A percentile compares a stretch with the other conserved stretches of the same genome.
Evolutionary conservation across 2,797 vertebrate species (phyloP).

Genomic region (Capromys pilorides): DNA sequence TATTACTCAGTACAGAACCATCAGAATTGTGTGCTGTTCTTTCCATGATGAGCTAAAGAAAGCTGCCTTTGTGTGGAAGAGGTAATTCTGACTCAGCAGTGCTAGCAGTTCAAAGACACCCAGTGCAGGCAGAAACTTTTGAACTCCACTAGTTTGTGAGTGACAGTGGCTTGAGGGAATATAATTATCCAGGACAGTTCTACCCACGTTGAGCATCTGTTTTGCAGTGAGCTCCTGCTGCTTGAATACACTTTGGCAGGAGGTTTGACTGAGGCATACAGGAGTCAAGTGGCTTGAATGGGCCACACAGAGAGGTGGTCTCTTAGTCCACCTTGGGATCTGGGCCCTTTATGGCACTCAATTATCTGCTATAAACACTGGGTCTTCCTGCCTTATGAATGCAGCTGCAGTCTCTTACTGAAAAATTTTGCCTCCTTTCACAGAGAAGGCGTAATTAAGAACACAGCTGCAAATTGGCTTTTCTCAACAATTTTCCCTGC

Average conservation of each 20-base stretch:
- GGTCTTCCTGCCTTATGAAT: constrained; percentile 67
- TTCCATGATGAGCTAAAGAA: background rate
- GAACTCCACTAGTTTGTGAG: constrained; percentile 56
- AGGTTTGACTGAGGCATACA: constrained; percentile 27
- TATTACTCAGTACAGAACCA: background rate
- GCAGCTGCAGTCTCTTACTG: constrained; percentile 74
- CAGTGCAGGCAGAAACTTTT: constrained; percentile 59
- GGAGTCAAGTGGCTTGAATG: constrained; percentile 51
- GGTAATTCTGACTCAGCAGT: background rate
- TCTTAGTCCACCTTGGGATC: constrained; percentile 5
- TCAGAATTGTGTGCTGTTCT: background rate
- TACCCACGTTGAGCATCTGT: constrained; percentile 34
- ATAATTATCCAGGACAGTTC: constrained; percentile 63
- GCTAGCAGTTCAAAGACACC: background rate
- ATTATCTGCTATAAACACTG: constrained; percentile 63
- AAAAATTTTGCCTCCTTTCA: constrained; percentile 68
- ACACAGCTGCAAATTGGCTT: constrained; percentile 79
- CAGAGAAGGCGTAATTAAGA: constrained; percentile 80
- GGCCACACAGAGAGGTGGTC: background rate
- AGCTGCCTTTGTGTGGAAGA: background rate
- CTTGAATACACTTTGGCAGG: constrained; percentile 39
- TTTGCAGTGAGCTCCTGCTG: constrained; percentile 45
- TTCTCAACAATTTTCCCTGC: constrained; percentile 80
- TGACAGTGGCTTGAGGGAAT: constrained; percentile 55
- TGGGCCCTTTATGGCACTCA: constrained; percentile 35